These are phyloP conservation scores for Sciurus vulgaris DNA, from an alignment of 2,797 vertebrate genomes.

Conservation along the genomic window DNA sequence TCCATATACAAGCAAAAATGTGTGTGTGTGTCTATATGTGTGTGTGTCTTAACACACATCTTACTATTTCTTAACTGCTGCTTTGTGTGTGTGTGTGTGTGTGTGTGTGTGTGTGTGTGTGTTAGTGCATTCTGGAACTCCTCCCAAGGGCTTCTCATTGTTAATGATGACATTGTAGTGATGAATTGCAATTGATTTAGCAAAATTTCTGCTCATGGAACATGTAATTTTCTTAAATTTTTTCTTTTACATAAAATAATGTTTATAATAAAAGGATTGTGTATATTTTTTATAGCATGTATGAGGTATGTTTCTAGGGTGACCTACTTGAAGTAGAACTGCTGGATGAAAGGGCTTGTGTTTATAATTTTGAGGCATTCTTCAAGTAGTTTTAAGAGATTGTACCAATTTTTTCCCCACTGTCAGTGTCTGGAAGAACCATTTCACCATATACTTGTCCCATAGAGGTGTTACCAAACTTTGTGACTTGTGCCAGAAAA, in stretches of 20 bases:
- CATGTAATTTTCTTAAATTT: constrained; percentile 21
- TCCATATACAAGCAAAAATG: background rate
- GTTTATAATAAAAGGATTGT: background rate
- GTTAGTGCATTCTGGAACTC: background rate
- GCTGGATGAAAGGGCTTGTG: background rate
- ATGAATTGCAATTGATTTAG: background rate
- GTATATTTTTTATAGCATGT: background rate
- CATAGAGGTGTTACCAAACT: background rate
- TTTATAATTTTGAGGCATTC: constrained; percentile 26
- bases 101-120: too few relatives aligned
- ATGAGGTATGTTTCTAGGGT: background rate
- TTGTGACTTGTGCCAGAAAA: background rate
- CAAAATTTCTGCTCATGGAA: background rate
- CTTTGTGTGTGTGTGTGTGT: background rate
- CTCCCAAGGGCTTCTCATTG: background rate
- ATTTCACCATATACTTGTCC: background rate
- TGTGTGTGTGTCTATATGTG: background rate
- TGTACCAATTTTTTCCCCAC: background rate
- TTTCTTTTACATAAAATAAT: constrained; percentile 43
- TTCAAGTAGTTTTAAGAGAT: background rate
- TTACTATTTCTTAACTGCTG: background rate
- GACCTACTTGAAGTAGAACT: background rate
- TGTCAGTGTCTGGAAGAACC: background rate
- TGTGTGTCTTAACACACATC: background rate
- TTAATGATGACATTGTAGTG: background rate